Base-by-base conservation (phyloP, 1,140 invertebrate species). In the Trichonephila inaurata region DNA sequence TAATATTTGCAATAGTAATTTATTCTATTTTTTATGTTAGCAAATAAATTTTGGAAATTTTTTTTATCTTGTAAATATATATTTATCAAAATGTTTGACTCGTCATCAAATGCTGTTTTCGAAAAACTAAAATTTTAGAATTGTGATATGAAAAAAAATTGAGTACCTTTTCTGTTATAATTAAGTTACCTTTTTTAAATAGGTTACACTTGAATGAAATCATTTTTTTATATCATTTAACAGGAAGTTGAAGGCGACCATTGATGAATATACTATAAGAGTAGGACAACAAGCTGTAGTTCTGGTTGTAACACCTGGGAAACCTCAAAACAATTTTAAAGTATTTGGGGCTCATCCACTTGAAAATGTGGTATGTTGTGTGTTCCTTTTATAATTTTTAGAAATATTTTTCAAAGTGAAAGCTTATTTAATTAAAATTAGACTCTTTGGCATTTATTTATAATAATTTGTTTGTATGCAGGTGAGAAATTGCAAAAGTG, bases 261-360 rank as follows among this genome's bases (percentile, higher is more conserved):
- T 99, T 95, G 99, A 99, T 95, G 99, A 99, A 96, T 99, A 99
- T 96, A 98, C 98, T 82, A 99, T 98, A 0, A 96, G 99, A 94
- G 98, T 99, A 81, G 99, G 99, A n/a, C 99, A 99, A 95, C 99
- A 99, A 96, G 99, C 99, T 0, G 97, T 99, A 66, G 98, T 99
- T 51, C 96, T 99, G 95, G 98, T 99, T 90, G 98, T 98, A 82
- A 99, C 98, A 33, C 99, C 99, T 0, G 98, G 98, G n/a, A 99
- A 99, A 96, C 98, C 98, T 95, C 98, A 98, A 96, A 98, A 98
- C 95, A 98, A 98, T 96, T 99, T 95, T 94, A 98, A 99, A 96
- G 98, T 99, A 87, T 99, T 99, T 96, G 99, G 99, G 21, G 99
- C 99, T 66, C 99, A 99, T 96, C 99, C 99, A 8, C 96, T 99